Evolutionary conservation across 2,888 invertebrate genomes (phyloP).

Genomic region (Meteorus cinctellus): DNA sequence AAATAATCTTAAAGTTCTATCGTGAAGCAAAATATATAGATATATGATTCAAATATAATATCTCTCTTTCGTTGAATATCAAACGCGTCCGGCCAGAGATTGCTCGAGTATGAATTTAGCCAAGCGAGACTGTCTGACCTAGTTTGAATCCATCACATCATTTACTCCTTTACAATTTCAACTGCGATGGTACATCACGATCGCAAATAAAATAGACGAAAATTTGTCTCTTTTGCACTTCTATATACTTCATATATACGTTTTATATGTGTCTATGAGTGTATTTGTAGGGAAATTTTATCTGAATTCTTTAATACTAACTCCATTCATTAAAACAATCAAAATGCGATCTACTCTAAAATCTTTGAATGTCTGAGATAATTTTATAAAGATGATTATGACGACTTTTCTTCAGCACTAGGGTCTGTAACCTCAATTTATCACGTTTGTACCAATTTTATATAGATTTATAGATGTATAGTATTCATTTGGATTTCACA

Average conservation of each 20-base stretch:
- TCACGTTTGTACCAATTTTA: background rate
- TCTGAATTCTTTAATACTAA: background rate
- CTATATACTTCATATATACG: background rate
- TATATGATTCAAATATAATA: background rate
- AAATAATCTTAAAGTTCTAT: constrained; percentile 6
- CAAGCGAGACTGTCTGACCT: constrained; percentile 46
- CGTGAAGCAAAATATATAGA: constrained; percentile 29
- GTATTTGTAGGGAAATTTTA: background rate
- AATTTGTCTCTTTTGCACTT: constrained; percentile 1
- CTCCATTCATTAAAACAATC: constrained; percentile 34
- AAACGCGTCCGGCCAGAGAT: constrained; percentile 17
- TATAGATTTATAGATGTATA: no score
- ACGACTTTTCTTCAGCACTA: background rate
- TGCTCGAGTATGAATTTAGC: constrained; percentile 44
- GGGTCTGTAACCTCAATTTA: constrained; percentile 27
- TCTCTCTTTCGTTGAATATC: constrained; percentile 39
- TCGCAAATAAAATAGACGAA: background rate
- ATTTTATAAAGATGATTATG: constrained; percentile 6
- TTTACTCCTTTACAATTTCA: constrained; percentile 35
- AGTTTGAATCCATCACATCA: constrained; percentile 36
- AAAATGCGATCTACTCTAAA: constrained; percentile 31
- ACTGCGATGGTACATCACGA: background rate
- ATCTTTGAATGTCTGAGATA: constrained; percentile 41
- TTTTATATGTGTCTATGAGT: no score
- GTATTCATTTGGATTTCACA: no score